Base-by-base conservation (phyloP, 2,113 vertebrate genomes). In the Lepus europaeus region DNA sequence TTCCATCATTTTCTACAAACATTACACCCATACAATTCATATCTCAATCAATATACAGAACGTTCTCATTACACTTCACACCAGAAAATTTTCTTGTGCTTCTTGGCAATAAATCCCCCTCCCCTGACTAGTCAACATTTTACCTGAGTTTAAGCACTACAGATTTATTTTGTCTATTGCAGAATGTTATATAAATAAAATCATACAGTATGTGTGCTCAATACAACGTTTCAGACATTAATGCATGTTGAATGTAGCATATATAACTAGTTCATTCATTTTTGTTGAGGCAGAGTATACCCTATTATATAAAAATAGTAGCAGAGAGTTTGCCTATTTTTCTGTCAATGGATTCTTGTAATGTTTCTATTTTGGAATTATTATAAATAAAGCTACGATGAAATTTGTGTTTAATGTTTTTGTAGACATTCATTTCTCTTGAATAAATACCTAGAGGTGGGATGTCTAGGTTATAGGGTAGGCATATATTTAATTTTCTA, bases 331-430 rank as follows among this genome's bases (percentile, higher is more conserved):
- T 19, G 9, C 56, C 51, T 59, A 4, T 53, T 85, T 94, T 92
- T 63, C 5, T 70, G 2, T n/a, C 31, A 63, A 51, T 78, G 10
- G 29, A 70, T 27, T 82, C 69, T n/a, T 66, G 17, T 10, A 61
- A 3, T 70, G 4, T 76, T 93, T 93, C 59, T 86, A 90, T 81
- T n/a, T 93, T 81, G 49, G 22, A 36, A 25, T 13, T 76, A 63
- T 27, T 53, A 39, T 29, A 12, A 53, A 39, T 29, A 12, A 53
- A 73, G 29, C 31, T 68, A 19, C 6, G 73, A 63, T 27, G 39
- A 79, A 31, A 59, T 64, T 84, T 17, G 84, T 8, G 0, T 19
- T 17, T 56, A 56, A 31, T 73, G 72, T 84, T 33, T 64, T 59
- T 63, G 72, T 72, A 27, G 27, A 20, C 31, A 27, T 73, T 73